Evolutionary conservation across 2,888 invertebrate genomes (phyloP).

Genomic region (Athalia rosae): DNA sequence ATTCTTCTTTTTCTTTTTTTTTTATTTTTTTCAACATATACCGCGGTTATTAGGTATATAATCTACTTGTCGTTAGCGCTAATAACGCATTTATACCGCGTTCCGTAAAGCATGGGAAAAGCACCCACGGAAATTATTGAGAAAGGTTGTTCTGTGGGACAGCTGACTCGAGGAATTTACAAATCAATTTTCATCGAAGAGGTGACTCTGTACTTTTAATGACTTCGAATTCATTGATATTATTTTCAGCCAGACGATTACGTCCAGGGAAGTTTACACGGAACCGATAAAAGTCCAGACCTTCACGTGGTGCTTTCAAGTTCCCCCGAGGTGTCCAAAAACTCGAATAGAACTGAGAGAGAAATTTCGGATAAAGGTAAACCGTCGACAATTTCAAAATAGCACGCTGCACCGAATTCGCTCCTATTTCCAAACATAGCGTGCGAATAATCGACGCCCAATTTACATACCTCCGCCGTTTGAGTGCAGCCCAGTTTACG

Average conservation of each 20-base stretch:
- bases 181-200: neutral
- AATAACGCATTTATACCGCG: neutral
- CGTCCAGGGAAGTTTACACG: slow-evolving; percentile 78
- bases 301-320: slow-evolving; percentile 86
- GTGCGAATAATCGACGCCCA: no score
- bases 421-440: no score
- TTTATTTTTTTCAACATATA: no score
- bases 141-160: neutral
- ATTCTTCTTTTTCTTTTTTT: no score
- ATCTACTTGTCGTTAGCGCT: slow-evolving; percentile 25
- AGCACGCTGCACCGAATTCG: no score
- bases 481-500: no score
- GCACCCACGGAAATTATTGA: neutral
- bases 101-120: neutral
- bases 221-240: neutral
- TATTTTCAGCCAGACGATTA: slow-evolving; percentile 79
- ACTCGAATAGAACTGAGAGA: slow-evolving; percentile 83
- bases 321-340: slow-evolving; percentile 87
- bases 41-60: neutral
- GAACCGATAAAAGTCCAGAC: slow-evolving; percentile 83
- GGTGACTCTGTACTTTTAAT: neutral
- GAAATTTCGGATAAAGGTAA: slow-evolving; percentile 79
- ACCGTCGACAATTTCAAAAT: no score
- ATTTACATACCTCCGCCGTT: no score
- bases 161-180: neutral